A percentile compares a stretch with the other conserved stretches of the same genome.
These are phyloP conservation scores for Macrotis lagotis DNA, from an alignment of 2,113 vertebrate species.

Conservation along the genomic window DNA sequence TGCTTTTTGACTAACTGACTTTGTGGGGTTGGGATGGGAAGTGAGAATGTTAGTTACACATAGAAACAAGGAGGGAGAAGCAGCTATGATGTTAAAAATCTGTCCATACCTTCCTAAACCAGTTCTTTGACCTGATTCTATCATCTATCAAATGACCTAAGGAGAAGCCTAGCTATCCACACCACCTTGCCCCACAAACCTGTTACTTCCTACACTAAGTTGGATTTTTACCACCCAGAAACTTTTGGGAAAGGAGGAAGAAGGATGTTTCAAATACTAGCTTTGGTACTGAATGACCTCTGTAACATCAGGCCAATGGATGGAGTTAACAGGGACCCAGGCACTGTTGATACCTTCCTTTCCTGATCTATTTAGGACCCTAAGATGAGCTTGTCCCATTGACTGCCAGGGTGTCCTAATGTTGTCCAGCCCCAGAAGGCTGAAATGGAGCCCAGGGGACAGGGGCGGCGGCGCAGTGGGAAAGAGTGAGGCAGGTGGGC, in stretches of 20 bases:
- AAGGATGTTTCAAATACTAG: not conserved
- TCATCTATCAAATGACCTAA: not conserved
- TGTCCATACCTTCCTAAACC: not conserved
- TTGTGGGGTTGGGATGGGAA: not conserved
- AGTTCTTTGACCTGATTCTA: not conserved
- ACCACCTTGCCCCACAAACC: not conserved
- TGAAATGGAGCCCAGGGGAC: not conserved
- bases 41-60: too few relatives aligned
- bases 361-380: not conserved
- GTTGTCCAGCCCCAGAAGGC: not conserved
- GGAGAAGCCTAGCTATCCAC: not conserved
- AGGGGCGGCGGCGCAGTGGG: conserved; percentile 38
- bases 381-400: conserved; percentile 9
- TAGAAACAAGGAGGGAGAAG: not conserved
- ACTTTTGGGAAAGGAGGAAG: not conserved
- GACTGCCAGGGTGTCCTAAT: conserved; percentile 52
- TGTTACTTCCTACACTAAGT: not conserved
- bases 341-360: not conserved
- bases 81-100: not conserved
- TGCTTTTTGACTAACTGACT: not conserved
- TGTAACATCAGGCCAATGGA: not conserved
- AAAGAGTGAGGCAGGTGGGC: conserved; percentile 70
- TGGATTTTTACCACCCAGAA: not conserved
- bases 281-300: not conserved
- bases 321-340: not conserved